Conservation (phyloP, 2,113 vertebrate species). For the Dermatemys mawii region DNA sequence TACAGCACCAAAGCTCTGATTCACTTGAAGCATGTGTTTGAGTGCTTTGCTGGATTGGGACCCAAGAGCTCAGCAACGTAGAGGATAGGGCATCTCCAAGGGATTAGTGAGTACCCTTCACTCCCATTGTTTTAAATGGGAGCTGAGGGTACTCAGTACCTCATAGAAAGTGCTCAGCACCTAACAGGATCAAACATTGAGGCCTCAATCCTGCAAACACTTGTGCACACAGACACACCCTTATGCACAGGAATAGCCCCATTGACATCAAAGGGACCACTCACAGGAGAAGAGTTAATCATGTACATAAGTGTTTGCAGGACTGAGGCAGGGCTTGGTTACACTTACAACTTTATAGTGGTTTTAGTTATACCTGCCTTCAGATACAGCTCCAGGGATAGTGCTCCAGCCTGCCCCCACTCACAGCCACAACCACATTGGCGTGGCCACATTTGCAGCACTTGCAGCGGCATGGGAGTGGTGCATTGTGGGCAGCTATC, state of each 20-base stretch:
- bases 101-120: accelerated
- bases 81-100: accelerated
- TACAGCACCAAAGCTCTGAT: background rate
- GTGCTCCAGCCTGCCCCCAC: no score
- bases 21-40: background rate
- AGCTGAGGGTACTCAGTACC: background rate
- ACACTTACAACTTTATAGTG: no score
- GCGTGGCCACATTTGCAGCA: no score
- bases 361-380: no score
- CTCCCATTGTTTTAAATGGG: accelerated
- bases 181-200: background rate
- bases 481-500: no score
- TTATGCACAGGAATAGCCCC: background rate
- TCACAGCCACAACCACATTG: no score
- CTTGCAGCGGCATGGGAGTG: no score
- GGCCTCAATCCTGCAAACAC: background rate
- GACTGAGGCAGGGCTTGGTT: no score
- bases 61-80: accelerated
- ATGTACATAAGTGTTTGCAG: background rate
- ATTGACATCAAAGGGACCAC: background rate
- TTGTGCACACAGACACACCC: background rate
- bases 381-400: no score
- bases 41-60: background rate
- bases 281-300: background rate
- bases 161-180: background rate